A percentile compares a stretch with the other conserved stretches of the same genome.
Conservation (phyloP, 2,797 vertebrate species). For the Chloroceryle inda region DNA sequence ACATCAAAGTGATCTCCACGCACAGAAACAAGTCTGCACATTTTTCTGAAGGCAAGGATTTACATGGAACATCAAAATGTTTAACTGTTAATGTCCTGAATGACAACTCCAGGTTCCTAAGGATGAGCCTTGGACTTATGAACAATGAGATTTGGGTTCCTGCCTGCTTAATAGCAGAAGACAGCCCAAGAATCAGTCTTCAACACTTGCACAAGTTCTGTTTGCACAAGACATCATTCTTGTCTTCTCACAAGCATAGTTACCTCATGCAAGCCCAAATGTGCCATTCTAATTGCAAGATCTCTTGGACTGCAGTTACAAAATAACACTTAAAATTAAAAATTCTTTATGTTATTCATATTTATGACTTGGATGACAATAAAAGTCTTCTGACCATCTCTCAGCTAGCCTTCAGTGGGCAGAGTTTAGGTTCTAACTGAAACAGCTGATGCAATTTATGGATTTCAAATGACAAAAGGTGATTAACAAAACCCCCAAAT, state of each 20-base stretch:
- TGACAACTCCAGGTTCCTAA: neutral
- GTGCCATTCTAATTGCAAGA: neutral
- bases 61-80: neutral
- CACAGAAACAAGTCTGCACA: neutral
- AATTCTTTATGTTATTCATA: neutral
- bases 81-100: neutral
- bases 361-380: neutral
- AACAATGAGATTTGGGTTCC: neutral
- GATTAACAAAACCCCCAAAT: neutral
- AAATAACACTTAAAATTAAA: neutral
- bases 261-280: neutral
- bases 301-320: neutral
- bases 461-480: neutral
- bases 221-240: neutral
- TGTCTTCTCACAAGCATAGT: neutral
- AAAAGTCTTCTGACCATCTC: neutral
- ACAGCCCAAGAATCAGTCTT: neutral
- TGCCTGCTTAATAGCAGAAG: neutral
- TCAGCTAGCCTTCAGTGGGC: neutral
- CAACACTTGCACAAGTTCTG: neutral
- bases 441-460: neutral
- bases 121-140: neutral
- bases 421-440: neutral
- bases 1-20: neutral
- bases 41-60: neutral